Evolutionary conservation across 2,888 invertebrate genomes (phyloP).

Genomic region (Teinopalpus imperialis): DNA sequence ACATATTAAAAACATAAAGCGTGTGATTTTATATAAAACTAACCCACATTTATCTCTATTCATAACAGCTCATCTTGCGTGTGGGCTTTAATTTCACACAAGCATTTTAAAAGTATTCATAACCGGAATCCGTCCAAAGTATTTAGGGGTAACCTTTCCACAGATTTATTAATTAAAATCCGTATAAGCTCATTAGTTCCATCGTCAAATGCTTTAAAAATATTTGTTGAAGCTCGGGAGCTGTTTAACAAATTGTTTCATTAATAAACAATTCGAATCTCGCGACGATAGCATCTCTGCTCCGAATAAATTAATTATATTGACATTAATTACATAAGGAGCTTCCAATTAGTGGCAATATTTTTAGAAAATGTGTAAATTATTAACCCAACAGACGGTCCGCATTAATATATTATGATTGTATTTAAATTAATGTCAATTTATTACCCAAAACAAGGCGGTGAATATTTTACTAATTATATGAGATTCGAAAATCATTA

Average conservation of each 20-base stretch:
- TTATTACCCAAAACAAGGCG: constrained; percentile 12
- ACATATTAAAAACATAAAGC: constrained; percentile 7
- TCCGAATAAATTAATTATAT: constrained; percentile 66
- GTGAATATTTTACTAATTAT: constrained; percentile 16
- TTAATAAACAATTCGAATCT: constrained; percentile 55
- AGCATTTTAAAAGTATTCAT: constrained; percentile 38
- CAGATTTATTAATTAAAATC: constrained; percentile 62
- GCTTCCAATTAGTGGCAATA: constrained; percentile 54
- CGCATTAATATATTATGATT: constrained; percentile 22
- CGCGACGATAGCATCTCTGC: constrained; percentile 54
- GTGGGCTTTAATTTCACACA: constrained; percentile 32
- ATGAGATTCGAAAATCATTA: background rate
- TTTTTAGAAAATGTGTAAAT: constrained; percentile 26
- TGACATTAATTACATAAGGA: constrained; percentile 55
- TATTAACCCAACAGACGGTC: constrained; percentile 20
- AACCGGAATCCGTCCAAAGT: constrained; percentile 30
- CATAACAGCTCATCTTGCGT: constrained; percentile 28
- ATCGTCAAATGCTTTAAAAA: constrained; percentile 48
- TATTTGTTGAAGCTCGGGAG: constrained; percentile 44
- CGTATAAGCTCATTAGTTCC: constrained; percentile 45
- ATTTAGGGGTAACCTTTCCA: constrained; percentile 23
- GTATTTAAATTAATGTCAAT: constrained; percentile 19
- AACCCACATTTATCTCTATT: constrained; percentile 5
- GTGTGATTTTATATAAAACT: constrained; percentile 7
- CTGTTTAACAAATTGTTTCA: constrained; percentile 65